phyloP scores from a whole-genome alignment of 92 coral and sea anemone species.

The Porites evermanni region DNA sequence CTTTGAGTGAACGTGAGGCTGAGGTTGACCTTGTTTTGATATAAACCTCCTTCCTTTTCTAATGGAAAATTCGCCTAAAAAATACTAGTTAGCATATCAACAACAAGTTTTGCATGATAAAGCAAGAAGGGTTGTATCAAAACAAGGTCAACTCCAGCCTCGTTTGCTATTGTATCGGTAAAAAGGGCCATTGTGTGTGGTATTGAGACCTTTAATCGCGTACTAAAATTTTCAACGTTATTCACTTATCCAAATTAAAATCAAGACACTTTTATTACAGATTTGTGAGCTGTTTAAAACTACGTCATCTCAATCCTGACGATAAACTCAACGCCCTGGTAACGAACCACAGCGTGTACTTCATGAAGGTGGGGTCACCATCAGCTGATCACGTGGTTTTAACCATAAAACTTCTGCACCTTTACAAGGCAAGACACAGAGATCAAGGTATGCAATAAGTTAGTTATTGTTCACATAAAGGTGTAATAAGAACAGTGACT shows the following conservation, averaged over 20 bases:
- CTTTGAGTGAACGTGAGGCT: too few species aligned
- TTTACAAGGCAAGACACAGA: slow-evolving; percentile 82
- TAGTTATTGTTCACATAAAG: not conserved
- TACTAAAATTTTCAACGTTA: too few species aligned
- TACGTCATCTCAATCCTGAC: slow-evolving; percentile 69
- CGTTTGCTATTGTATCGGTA: too few species aligned
- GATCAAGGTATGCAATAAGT: slow-evolving; percentile 66
- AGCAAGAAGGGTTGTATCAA: too few species aligned
- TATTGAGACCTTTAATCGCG: too few species aligned
- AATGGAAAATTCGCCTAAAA: too few species aligned
- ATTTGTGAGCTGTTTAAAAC: slow-evolving; percentile 81
- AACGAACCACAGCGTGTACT: slow-evolving; percentile 76
- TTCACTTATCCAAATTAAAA: not conserved
- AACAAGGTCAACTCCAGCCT: too few species aligned
- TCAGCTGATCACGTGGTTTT: slow-evolving; percentile 76
- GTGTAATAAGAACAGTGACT: not conserved
- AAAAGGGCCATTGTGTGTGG: too few species aligned
- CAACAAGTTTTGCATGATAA: too few species aligned
- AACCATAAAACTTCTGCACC: slow-evolving; percentile 58
- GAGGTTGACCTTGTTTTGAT: too few species aligned
- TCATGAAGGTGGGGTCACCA: slow-evolving; percentile 86
- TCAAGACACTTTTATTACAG: slow-evolving; percentile 34
- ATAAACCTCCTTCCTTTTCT: too few species aligned
- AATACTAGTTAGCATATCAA: too few species aligned
- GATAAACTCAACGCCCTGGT: slow-evolving; percentile 86